Conservation (phyloP, 1,140 invertebrate genomes). For the Temnothorax nylanderi region DNA sequence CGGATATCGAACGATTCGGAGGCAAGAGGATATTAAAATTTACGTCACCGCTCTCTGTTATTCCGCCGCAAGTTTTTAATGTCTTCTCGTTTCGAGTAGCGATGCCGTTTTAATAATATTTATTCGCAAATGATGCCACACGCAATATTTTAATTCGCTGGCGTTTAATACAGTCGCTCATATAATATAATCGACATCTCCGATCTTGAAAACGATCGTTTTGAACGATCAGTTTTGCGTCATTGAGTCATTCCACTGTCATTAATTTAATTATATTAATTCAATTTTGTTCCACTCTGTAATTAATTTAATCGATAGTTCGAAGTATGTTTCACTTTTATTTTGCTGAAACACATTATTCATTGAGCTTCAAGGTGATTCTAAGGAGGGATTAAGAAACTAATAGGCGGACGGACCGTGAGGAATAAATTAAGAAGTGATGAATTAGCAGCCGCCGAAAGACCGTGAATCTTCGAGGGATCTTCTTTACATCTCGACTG, state of each 20-base stretch:
- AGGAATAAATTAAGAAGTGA: constrained; percentile 5
- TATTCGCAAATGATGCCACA: too few relatives aligned
- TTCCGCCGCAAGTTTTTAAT: background rate
- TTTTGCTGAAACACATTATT: background rate
- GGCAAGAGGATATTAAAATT: background rate
- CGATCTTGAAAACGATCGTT: background rate
- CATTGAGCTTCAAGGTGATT: background rate
- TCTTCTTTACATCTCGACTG: constrained; percentile 1
- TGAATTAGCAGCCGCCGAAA: background rate
- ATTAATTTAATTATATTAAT: background rate
- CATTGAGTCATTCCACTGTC: too few relatives aligned
- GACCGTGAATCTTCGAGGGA: constrained; percentile 20
- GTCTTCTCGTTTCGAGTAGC: background rate
- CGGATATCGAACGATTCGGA: background rate
- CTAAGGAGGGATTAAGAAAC: background rate
- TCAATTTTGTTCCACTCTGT: background rate
- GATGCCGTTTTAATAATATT: too few relatives aligned
- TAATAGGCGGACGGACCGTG: background rate
- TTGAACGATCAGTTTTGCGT: background rate
- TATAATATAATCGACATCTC: background rate
- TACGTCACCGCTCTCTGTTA: background rate
- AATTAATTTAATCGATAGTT: background rate
- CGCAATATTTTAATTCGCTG: background rate
- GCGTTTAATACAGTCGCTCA: background rate
- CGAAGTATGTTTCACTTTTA: background rate